Conservation (phyloP, 2,113 vertebrate species). For the Anseranas semipalmata region DNA sequence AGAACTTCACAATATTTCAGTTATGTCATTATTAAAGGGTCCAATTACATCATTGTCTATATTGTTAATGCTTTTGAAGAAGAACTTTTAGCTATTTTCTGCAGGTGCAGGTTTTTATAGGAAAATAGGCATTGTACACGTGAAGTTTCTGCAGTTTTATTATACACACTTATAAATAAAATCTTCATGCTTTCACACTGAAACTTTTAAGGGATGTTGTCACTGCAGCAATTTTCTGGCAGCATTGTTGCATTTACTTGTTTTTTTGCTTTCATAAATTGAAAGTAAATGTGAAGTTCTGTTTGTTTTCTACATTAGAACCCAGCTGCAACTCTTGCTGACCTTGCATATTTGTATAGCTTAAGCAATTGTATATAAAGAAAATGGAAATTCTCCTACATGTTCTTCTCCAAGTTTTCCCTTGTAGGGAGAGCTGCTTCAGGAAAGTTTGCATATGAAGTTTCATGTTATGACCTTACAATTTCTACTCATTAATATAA, state of each 20-base stretch:
- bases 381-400: constrained; percentile 69
- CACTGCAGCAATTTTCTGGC: constrained; percentile 66
- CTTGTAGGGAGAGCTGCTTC: constrained; percentile 52
- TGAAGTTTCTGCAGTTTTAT: constrained; percentile 58
- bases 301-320: constrained; percentile 72
- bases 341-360: constrained; percentile 64
- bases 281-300: constrained; percentile 76
- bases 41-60: constrained; percentile 69
- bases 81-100: constrained; percentile 65
- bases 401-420: constrained; percentile 68
- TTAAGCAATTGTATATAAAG: constrained; percentile 70
- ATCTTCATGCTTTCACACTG: constrained; percentile 49
- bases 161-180: constrained; percentile 5
- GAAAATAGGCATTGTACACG: constrained; percentile 34
- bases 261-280: constrained; percentile 50
- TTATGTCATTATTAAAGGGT: constrained; percentile 63
- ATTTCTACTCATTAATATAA: constrained; percentile 70
- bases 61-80: constrained; percentile 56
- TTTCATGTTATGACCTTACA: constrained; percentile 44
- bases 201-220: constrained; percentile 70
- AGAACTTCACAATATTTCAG: constrained; percentile 66
- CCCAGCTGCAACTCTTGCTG: constrained; percentile 72
- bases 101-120: constrained; percentile 77
- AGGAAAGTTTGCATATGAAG: constrained; percentile 63
- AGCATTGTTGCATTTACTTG: constrained; percentile 55